These are phyloP conservation scores for Drosophila anomalata DNA, from an alignment of 2,888 invertebrate species.

Conservation along the genomic window DNA sequence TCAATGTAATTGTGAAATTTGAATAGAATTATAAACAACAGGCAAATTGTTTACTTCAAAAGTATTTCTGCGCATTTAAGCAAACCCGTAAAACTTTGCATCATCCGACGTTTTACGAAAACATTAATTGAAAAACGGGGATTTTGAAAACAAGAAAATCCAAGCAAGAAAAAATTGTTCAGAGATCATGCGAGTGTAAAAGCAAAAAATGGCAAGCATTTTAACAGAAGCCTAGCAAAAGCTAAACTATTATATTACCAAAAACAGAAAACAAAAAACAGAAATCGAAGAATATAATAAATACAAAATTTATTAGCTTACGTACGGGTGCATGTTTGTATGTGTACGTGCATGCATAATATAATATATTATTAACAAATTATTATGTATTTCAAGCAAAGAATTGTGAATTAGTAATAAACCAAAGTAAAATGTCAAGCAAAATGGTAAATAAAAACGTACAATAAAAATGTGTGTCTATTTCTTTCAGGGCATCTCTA, in stretches of 20 bases:
- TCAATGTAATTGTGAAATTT: constrained; percentile 59
- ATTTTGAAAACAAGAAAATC: constrained; percentile 27
- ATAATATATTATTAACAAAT: constrained; percentile 69
- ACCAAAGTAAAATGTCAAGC: constrained; percentile 57
- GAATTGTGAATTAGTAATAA: constrained; percentile 77
- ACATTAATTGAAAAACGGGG: constrained; percentile 28
- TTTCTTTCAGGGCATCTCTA: neutral
- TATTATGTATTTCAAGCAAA: constrained; percentile 76
- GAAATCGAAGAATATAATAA: constrained; percentile 31
- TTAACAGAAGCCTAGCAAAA: constrained; percentile 47
- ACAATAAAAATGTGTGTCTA: constrained; percentile 46
- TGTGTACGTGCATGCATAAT: constrained; percentile 61
- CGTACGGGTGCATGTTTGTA: constrained; percentile 46
- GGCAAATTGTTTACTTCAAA: constrained; percentile 63
- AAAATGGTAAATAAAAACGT: constrained; percentile 69
- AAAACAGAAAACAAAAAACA: constrained; percentile 18
- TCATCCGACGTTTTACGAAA: constrained; percentile 42
- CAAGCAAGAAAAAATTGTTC: constrained; percentile 42
- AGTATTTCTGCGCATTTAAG: constrained; percentile 77
- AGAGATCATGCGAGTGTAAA: constrained; percentile 37
- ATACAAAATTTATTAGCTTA: constrained; percentile 47
- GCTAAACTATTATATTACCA: constrained; percentile 47
- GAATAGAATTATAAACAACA: constrained; percentile 21
- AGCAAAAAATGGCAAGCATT: constrained; percentile 44
- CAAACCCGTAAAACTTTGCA: constrained; percentile 51